These are phyloP conservation scores for Pantherophis vulpinus DNA, from an alignment of 2,797 vertebrate species.

Conservation along the genomic window DNA sequence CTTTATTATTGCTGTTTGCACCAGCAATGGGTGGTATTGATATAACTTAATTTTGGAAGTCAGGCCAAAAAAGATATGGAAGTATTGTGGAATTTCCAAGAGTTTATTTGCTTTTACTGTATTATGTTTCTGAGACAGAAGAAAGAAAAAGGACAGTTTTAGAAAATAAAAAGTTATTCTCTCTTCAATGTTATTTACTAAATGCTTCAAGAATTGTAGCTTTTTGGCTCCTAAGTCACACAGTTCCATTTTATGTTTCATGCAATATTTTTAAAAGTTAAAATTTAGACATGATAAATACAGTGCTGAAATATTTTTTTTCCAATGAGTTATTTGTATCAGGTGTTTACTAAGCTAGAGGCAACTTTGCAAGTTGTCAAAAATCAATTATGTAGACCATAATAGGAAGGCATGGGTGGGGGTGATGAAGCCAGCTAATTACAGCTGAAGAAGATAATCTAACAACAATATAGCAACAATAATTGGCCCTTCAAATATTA, in stretches of 20 bases:
- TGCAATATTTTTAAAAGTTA: slow-evolving; percentile 21
- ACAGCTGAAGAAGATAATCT: slow-evolving; percentile 38
- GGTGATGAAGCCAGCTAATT: slow-evolving; percentile 18
- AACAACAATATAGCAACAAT: slow-evolving; percentile 36
- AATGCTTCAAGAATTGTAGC: slow-evolving; percentile 22
- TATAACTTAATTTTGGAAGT: slow-evolving; percentile 16
- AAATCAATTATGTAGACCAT: slow-evolving; percentile 3
- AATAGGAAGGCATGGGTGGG: not conserved
- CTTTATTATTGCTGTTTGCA: not conserved
- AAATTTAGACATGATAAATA: not conserved
- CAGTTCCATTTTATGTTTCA: not conserved
- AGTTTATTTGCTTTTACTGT: slow-evolving; percentile 36
- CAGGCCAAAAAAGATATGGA: slow-evolving; percentile 9
- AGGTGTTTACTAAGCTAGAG: slow-evolving; percentile 15
- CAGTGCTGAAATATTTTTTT: not conserved
- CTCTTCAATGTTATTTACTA: slow-evolving; percentile 31
- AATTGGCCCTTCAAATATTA: slow-evolving; percentile 15
- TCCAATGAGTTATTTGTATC: not conserved
- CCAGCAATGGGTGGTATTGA: not conserved
- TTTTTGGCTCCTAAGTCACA: not conserved
- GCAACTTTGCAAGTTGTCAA: not conserved
- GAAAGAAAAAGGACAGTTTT: slow-evolving; percentile 32
- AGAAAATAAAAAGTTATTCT: slow-evolving; percentile 2
- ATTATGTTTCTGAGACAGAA: slow-evolving; percentile 16
- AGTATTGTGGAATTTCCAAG: slow-evolving; percentile 7